A percentile compares a stretch with the other conserved stretches of the same genome.
Evolutionary conservation across 1,140 invertebrate genomes (phyloP).

Genomic region (Pogonomyrmex barbatus): DNA sequence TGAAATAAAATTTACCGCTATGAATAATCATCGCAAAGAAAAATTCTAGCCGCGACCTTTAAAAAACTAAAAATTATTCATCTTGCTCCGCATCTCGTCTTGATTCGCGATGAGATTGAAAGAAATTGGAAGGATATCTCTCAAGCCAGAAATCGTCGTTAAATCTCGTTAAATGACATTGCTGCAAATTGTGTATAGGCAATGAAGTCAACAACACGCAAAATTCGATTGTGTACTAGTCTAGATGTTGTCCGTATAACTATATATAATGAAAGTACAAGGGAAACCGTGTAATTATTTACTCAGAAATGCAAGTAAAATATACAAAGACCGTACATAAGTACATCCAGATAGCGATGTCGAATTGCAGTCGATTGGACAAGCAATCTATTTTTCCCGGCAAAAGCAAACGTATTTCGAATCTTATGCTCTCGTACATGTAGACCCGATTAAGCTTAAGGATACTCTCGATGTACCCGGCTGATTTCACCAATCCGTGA

Average conservation of each 20-base stretch:
- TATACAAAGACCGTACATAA: not conserved
- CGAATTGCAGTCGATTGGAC: conserved; percentile 15
- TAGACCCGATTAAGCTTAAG: conserved; percentile 70
- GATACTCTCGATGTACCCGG: conserved; percentile 62
- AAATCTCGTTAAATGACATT: not conserved
- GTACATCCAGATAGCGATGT: conserved; percentile 25
- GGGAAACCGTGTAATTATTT: conserved; percentile 31
- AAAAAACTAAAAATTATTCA: not conserved
- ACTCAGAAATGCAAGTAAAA: not conserved
- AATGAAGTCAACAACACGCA: conserved; percentile 2
- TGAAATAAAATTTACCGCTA: not conserved
- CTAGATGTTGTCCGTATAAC: not conserved
- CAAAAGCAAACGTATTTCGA: conserved; percentile 49
- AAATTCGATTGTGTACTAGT: conserved; percentile 12
- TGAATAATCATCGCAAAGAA: not conserved
- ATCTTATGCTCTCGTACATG: conserved; percentile 20
- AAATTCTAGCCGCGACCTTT: not conserved
- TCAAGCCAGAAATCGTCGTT: not conserved
- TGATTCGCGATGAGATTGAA: not conserved
- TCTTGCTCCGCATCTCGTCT: not conserved
- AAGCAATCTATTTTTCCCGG: conserved; percentile 15
- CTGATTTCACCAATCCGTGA: conserved; percentile 72
- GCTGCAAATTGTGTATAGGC: not conserved
- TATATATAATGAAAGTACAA: not conserved
- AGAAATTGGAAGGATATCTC: not conserved